Evolutionary conservation across 1,140 invertebrate genomes (phyloP).

Genomic region (Leptestheria dahalacensis): DNA sequence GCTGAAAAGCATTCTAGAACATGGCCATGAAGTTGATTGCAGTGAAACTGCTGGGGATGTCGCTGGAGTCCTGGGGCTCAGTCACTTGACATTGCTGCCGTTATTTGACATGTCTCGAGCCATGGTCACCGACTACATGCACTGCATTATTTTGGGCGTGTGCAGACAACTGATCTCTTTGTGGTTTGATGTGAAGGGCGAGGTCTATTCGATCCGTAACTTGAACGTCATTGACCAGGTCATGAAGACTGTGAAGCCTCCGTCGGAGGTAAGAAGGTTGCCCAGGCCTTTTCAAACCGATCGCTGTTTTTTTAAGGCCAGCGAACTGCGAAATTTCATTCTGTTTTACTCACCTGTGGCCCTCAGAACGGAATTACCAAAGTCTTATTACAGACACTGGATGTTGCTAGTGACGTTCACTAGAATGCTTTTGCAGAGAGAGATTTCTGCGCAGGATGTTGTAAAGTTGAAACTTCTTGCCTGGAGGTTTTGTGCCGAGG

Average conservation of each 20-base stretch:
- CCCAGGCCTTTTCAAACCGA: not conserved
- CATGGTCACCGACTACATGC: not conserved
- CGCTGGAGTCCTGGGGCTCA: too few relatives aligned
- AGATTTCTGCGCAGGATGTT: not conserved
- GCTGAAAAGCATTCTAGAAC: not conserved
- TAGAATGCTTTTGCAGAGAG: not conserved
- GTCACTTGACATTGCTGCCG: too few relatives aligned
- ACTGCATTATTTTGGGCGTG: not conserved
- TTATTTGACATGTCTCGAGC: too few relatives aligned
- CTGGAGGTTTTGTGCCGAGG: not conserved
- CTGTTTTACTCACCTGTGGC: not conserved
- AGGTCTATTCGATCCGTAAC: not conserved
- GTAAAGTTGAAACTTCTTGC: not conserved
- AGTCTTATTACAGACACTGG: not conserved
- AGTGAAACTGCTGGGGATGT: not conserved
- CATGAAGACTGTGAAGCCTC: not conserved
- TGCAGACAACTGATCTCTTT: not conserved
- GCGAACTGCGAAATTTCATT: not conserved
- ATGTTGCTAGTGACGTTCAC: not conserved
- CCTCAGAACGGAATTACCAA: not conserved
- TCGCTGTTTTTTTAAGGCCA: not conserved
- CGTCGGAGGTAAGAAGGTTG: not conserved
- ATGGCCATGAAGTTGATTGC: not conserved
- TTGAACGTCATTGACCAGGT: not conserved
- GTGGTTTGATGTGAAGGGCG: not conserved